Base-by-base conservation (phyloP, 2,797 vertebrate genomes). In the Anabas testudineus region DNA sequence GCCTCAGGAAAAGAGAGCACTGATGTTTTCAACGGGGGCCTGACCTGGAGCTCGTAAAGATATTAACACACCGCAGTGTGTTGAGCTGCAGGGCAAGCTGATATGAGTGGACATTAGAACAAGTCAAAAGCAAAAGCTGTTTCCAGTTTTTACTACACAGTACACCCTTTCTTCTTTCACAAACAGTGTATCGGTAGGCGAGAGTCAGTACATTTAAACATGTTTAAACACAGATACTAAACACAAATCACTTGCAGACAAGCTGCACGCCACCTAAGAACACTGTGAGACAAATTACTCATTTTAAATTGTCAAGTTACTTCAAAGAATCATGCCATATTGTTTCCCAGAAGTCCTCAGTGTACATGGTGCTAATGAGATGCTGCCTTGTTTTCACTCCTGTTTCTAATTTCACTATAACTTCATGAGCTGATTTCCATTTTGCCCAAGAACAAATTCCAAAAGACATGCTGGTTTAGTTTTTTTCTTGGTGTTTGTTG, bases 301-400 rank as follows among this genome's bases (percentile, higher is more conserved):
- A 37, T 58, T 74, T 55, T 28, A 60, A 36, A 58, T 51, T 66
- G 71, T 78, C 66, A 53, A 15, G 5, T 55, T 37, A n/a, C 52
- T 74, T 74, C 13, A 62, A 66, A 68, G 28, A 51, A 39, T 16
- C 36, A 53, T 10, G 2, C 9, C 16, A 41, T 10, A n/a, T 26
- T 66, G 56, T 65, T 53, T 63, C 22, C 63, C 57, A 52, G 32
- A 49, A 24, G 30, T 39, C 14, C 42, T 18, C 56, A 56, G 1
- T 36, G 30, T 37, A 14, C 37, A 37, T 16, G 16, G 24, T 22
- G 30, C 54, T 19, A 53, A 53, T 36, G 28, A 76, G 65, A 63
- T 3, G 32, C 67, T 71, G 46, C 74, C 55, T 43, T 67, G 54
- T 68, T 76, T 68, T 70, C 21, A 14, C 69, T 53, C 42, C 13